Evolutionary conservation across 2,113 vertebrate species (phyloP).

Genomic region (Numida meleagris): DNA sequence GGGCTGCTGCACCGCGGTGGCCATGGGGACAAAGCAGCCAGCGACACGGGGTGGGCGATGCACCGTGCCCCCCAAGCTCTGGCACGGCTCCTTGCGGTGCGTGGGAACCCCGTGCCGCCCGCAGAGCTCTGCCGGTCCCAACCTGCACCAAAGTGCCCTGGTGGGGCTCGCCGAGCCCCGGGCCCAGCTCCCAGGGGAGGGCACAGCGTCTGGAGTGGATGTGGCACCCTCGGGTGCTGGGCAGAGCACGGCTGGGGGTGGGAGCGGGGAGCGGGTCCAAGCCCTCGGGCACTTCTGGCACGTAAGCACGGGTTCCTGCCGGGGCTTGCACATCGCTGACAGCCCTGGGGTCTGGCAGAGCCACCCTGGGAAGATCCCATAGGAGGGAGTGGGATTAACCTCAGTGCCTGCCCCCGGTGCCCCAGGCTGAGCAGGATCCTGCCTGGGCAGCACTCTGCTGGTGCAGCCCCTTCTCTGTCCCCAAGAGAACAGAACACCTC

Average conservation of each 20-base stretch:
- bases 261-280: not conserved
- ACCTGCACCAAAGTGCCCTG: not conserved
- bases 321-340: rapidly evolving
- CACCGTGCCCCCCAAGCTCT: not conserved
- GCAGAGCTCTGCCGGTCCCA: not conserved
- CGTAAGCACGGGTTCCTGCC: not conserved
- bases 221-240: not conserved
- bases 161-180: rapidly evolving
- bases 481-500: rapidly evolving
- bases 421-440: not conserved
- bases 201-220: not conserved
- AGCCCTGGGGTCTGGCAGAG: not conserved
- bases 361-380: rapidly evolving
- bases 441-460: not conserved
- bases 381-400: not conserved
- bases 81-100: too few species aligned
- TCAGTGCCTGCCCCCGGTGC: rapidly evolving
- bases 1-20: too few species aligned
- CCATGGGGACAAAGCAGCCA: not conserved
- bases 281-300: not conserved
- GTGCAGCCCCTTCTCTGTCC: rapidly evolving
- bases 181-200: not conserved
- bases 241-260: not conserved
- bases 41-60: not conserved
- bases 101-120: not conserved